phyloP scores from a whole-genome alignment of 2,113 vertebrate genomes.

The Ophthalmolycus amberensis region DNA sequence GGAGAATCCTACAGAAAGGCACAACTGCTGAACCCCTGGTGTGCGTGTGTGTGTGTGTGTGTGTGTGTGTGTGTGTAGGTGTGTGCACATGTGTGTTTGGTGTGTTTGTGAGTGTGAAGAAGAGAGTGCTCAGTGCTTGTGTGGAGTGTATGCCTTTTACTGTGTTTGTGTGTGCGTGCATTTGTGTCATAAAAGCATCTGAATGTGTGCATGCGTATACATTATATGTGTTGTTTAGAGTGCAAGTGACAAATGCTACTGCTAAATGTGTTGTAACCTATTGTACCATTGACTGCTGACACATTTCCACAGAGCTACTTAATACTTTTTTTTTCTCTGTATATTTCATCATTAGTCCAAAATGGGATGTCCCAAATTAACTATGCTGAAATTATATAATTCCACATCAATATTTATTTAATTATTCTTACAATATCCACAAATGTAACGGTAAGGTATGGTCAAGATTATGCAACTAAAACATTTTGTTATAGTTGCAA shows the following conservation, averaged over 20 bases:
- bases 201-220: not conserved
- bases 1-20: constrained; percentile 84
- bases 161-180: constrained; percentile 9
- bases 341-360: not conserved
- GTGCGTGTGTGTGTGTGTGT: constrained; percentile 24
- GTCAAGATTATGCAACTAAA: not conserved
- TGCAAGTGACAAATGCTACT: not conserved
- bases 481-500: not conserved
- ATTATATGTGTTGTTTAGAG: constrained; percentile 15
- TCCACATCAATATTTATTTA: not conserved
- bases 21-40: constrained; percentile 60
- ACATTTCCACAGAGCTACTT: not conserved
- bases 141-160: constrained; percentile 27
- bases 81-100: constrained; percentile 1
- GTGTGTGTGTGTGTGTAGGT: constrained; percentile 6
- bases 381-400: not conserved
- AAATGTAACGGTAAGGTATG: not conserved
- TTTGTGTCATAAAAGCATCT: constrained; percentile 32
- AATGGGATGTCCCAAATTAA: not conserved
- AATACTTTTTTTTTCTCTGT: not conserved
- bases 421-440: not conserved
- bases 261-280: not conserved
- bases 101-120: constrained; percentile 28
- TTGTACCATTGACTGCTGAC: not conserved
- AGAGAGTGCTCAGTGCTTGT: constrained; percentile 6